phyloP scores from a whole-genome alignment of 2,113 vertebrate species.

The Ciconia stormi region DNA sequence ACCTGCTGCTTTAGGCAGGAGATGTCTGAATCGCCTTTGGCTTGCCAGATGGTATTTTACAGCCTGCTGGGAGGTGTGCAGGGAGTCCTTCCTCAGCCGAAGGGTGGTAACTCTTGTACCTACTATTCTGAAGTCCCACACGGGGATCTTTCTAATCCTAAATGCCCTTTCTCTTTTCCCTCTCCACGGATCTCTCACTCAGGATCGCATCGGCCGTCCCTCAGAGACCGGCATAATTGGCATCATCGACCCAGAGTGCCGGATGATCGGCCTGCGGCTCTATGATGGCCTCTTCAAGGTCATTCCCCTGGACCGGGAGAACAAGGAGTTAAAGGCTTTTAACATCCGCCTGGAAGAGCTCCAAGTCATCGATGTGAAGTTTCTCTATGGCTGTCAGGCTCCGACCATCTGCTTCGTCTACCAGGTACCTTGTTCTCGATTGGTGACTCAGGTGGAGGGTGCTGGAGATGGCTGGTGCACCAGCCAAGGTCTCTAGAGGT shows the following conservation, averaged over 20 bases:
- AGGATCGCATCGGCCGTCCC: constrained; percentile 97
- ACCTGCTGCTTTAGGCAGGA: neutral
- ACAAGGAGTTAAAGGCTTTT: constrained; percentile 96
- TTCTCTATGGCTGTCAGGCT: constrained; percentile 93
- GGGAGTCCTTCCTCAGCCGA: neutral
- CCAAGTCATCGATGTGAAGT: constrained; percentile 97
- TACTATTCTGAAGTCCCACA: neutral
- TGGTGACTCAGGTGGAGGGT: neutral
- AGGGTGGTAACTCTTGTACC: too few relatives aligned
- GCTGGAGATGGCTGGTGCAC: neutral
- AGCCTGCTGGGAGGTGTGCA: neutral
- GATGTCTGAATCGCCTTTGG: accelerated
- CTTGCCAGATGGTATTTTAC: neutral
- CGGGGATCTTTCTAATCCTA: accelerated
- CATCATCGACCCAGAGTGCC: constrained; percentile 96
- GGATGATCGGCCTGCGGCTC: constrained; percentile 95
- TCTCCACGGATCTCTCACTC: accelerated
- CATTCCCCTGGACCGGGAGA: constrained; percentile 94
- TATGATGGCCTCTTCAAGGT: constrained; percentile 98
- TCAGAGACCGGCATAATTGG: constrained; percentile 98
- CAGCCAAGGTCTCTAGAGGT: neutral
- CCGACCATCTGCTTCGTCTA: constrained; percentile 99
- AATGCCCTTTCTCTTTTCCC: neutral
- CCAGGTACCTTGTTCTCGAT: constrained; percentile 78
- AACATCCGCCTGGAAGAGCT: constrained; percentile 97